phyloP scores from a whole-genome alignment of 2,113 vertebrate species.

The Anhinga anhinga region DNA sequence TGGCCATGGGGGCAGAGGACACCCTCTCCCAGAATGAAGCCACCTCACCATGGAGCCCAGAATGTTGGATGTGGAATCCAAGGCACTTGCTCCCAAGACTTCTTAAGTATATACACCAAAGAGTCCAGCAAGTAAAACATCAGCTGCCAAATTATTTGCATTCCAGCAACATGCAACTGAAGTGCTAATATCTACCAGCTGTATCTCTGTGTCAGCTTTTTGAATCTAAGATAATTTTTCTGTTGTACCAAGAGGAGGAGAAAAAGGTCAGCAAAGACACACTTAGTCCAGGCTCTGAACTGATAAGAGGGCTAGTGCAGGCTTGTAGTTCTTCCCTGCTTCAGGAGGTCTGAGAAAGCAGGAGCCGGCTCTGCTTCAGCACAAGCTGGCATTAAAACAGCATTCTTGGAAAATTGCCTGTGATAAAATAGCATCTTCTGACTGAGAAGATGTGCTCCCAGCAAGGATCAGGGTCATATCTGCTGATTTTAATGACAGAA shows the following conservation, averaged over 20 bases:
- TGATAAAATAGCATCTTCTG: background rate
- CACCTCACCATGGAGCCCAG: background rate
- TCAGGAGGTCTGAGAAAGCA: background rate
- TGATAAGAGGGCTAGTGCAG: background rate
- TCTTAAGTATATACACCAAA: background rate
- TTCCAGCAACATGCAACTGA: background rate
- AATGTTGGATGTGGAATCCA: background rate
- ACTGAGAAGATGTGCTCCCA: background rate
- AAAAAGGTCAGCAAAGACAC: background rate
- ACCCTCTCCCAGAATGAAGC: background rate
- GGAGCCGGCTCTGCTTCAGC: background rate
- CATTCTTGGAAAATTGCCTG: background rate
- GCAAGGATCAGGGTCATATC: background rate
- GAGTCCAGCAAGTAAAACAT: background rate
- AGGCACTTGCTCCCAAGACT: background rate
- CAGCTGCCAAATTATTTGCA: background rate
- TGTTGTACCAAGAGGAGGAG: background rate
- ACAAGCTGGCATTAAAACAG: background rate
- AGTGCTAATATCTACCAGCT: background rate
- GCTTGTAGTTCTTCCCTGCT: background rate
- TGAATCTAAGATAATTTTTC: background rate
- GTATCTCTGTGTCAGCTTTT: background rate
- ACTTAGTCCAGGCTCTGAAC: background rate
- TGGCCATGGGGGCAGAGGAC: background rate
- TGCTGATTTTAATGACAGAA: slow-evolving; percentile 47